Conservation (phyloP, 2,888 invertebrate species). For the Lycia hirtaria region DNA sequence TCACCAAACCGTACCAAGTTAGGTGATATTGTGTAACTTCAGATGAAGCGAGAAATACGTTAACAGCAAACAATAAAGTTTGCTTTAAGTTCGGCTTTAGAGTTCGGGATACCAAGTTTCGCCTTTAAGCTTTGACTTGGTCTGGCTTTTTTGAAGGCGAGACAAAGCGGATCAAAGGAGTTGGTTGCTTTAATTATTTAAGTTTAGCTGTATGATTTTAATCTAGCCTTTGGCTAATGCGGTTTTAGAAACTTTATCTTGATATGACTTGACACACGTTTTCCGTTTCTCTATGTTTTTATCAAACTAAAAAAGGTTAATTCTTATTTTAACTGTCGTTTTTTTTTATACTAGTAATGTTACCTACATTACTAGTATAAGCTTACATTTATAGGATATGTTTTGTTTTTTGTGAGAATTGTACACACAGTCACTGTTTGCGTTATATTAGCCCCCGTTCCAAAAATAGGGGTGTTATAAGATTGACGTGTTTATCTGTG, state of each 20-base stretch:
- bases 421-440: no score
- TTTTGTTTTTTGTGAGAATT: no score
- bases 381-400: no score
- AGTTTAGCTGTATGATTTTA: slow-evolving; percentile 9
- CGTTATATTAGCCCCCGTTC: no score
- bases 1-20: slow-evolving; percentile 41
- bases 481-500: no score
- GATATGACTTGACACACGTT: no score
- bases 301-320: no score
- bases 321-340: no score
- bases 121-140: slow-evolving; percentile 24
- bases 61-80: slow-evolving; percentile 36
- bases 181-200: slow-evolving; percentile 18
- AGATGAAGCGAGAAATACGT: slow-evolving; percentile 38
- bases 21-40: slow-evolving; percentile 34
- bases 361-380: no score
- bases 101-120: slow-evolving; percentile 27
- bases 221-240: neutral
- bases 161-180: slow-evolving; percentile 23
- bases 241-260: neutral
- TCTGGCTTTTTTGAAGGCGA: slow-evolving; percentile 24
- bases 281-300: no score
- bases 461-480: no score
- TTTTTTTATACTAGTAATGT: no score
- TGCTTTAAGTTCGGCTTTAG: slow-evolving; percentile 23